A percentile compares a stretch with the other conserved stretches of the same genome.
Conservation (phyloP, 2,797 vertebrate genomes). For the Sylvilagus floridanus region DNA sequence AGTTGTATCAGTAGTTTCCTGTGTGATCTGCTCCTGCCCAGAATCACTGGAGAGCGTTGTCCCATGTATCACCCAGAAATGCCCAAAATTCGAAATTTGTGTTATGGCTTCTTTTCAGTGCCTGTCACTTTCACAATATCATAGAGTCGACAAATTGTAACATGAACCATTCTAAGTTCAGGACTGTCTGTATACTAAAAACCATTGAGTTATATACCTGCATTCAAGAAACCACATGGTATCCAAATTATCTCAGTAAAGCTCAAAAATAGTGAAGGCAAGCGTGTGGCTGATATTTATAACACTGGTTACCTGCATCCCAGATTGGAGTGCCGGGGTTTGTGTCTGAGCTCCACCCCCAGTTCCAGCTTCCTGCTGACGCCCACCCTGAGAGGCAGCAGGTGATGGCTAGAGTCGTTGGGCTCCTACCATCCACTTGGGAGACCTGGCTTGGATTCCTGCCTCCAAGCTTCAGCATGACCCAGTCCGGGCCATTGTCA, state of each 20-base stretch:
- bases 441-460: no score
- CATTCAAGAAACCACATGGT: neutral
- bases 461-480: no score
- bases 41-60: neutral
- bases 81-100: neutral
- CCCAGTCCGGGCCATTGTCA: no score
- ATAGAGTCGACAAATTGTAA: neutral
- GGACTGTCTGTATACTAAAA: neutral
- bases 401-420: no score
- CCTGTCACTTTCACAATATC: neutral
- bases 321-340: no score
- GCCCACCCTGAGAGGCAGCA: no score
- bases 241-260: slow-evolving; percentile 21
- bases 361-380: no score
- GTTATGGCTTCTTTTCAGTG: neutral
- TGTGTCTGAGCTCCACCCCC: no score
- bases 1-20: neutral
- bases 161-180: neutral
- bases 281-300: no score
- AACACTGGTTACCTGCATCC: no score
- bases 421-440: no score
- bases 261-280: neutral
- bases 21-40: neutral
- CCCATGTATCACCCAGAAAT: neutral
- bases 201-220: neutral